Base-by-base conservation (phyloP, 2,797 vertebrate species). In the Cossypha polioptera region DNA sequence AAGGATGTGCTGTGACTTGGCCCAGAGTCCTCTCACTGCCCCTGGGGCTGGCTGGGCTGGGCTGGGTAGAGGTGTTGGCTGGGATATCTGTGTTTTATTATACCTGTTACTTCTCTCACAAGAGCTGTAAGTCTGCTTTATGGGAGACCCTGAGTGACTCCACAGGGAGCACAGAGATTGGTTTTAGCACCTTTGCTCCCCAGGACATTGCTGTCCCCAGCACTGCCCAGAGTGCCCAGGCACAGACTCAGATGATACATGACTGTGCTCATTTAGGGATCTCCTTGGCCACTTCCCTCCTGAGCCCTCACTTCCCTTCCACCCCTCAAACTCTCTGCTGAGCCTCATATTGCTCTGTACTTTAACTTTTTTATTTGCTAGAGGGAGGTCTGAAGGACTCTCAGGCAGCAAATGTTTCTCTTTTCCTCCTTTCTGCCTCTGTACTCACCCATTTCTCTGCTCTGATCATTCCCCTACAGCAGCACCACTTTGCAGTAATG, bases 101-200 rank as follows among this genome's bases (percentile, higher is more conserved):
- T 33, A 71, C 75, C 85, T 86, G 85, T 84, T 95, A 75, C 51
- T 91, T 88, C 82, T 62, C 88, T 59, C 87, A 86, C 61, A 47
- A 40, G 67, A 59, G 78, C 43, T 83, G 15, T 92, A 94, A 90
- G 66, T 96, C 93, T 96, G 73, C 73, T 95, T 95, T 95, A 92
- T 66, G 69, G 73, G 90, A 92, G 92, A 88, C 76, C 55, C 47
- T 0, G 5, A 66, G 40, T 57, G 76, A 78, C 82, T 91, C 85
- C 26, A 7, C 38, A 26, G 71, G 87, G 57, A 92, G 75, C 72
- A 88, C 29, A 61, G 61, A 94, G 91, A 94, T 94, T 95, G 91
- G 65, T 94, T 96, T 94, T 40, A 83, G 50, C 75, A 95, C 95
- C 96, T 96, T 95, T 96, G 95, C 85, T 94, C 85, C 61, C 26